phyloP scores from a whole-genome alignment of 2,113 vertebrate genomes.

The Hydrolagus affinis region DNA sequence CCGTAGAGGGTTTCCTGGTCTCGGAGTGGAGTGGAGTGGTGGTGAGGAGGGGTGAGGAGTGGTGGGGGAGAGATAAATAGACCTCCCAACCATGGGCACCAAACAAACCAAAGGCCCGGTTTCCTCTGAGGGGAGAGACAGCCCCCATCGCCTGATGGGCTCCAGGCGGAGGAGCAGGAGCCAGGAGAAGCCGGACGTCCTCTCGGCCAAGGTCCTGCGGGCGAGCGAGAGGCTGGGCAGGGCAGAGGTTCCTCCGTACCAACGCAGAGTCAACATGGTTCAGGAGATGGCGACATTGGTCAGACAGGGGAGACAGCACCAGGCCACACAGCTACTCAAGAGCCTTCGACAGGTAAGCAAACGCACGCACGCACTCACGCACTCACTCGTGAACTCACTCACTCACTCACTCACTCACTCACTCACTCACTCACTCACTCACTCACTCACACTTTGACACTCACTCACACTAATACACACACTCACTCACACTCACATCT shows the following conservation, averaged over 20 bases:
- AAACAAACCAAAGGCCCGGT: conserved; percentile 78
- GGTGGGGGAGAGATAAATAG: conserved; percentile 34
- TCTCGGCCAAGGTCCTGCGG: conserved; percentile 74
- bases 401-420: not conserved
- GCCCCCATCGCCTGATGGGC: conserved; percentile 52
- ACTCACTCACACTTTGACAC: not conserved
- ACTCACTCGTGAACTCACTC: not conserved
- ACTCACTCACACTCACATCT: no score
- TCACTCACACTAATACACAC: no score
- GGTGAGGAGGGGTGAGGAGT: no score
- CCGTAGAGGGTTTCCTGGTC: not conserved
- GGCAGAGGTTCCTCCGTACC: conserved; percentile 68
- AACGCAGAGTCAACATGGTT: conserved; percentile 80
- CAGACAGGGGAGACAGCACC: conserved; percentile 80
- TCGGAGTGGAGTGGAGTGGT: not conserved
- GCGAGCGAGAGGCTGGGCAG: conserved; percentile 73
- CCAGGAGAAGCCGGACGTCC: conserved; percentile 66
- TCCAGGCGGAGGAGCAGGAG: conserved; percentile 60
- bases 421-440: not conserved
- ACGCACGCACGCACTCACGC: not conserved
- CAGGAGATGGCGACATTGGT: conserved; percentile 89
- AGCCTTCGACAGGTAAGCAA: conserved; percentile 90
- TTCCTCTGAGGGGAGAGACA: conserved; percentile 50
- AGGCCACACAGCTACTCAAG: conserved; percentile 83
- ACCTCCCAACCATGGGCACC: conserved; percentile 65